These are phyloP conservation scores for Echinometra lucunter DNA, from an alignment of 53 echinoderm and acorn worm species.

Conservation along the genomic window DNA sequence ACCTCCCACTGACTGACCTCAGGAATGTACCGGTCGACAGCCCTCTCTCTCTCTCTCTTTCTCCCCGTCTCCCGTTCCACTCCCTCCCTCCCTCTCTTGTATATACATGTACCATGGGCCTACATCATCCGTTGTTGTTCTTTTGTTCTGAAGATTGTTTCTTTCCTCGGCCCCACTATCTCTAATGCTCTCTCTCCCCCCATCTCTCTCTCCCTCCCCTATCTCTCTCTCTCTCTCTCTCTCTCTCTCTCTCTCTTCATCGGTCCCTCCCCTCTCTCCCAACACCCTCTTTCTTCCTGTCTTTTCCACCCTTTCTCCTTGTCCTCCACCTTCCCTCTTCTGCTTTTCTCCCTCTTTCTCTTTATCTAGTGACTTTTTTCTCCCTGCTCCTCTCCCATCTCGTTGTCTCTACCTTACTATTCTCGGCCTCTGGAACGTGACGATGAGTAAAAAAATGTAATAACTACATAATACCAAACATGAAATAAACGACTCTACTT, in stretches of 20 bases:
- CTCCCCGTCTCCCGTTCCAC: too few relatives aligned
- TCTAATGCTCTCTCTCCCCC: too few relatives aligned
- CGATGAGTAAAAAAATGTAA: background rate
- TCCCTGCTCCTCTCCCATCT: too few relatives aligned
- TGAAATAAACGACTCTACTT: background rate
- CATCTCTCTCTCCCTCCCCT: background rate
- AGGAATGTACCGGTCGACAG: conserved; percentile 25
- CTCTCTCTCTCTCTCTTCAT: background rate
- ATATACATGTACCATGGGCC: too few relatives aligned
- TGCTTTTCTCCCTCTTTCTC: too few relatives aligned
- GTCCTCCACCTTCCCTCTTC: background rate
- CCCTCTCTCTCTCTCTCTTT: background rate
- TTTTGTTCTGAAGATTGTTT: too few relatives aligned
- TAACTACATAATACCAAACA: too few relatives aligned
- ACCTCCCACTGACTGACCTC: conserved; percentile 33
- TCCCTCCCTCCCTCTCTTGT: too few relatives aligned
- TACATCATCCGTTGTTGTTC: too few relatives aligned
- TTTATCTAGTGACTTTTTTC: too few relatives aligned
- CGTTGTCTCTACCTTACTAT: too few relatives aligned
- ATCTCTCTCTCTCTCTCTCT: background rate
- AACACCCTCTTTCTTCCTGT: background rate
- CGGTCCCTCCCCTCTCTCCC: background rate
- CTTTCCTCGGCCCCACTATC: too few relatives aligned
- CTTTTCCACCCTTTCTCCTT: background rate
- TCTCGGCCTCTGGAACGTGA: background rate